Evolutionary conservation across 2,888 invertebrate genomes (phyloP).

Genomic region (Mythimna loreyi): DNA sequence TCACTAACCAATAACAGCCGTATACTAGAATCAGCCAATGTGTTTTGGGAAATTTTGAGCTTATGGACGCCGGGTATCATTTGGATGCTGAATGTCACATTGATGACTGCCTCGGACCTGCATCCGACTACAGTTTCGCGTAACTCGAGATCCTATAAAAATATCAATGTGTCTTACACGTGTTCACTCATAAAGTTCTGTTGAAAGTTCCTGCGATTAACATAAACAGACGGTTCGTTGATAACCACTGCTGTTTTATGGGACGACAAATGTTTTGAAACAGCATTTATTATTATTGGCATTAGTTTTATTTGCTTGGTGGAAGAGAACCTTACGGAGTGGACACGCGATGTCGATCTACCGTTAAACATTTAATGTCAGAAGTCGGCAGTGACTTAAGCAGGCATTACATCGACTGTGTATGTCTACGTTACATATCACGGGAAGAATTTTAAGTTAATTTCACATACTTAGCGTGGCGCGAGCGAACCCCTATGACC

Average conservation of each 20-base stretch:
- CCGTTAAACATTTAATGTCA: constrained; percentile 44
- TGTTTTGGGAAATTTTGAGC: constrained; percentile 86
- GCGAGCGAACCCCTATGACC: constrained; percentile 85
- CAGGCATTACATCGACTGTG: constrained; percentile 62
- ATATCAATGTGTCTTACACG: constrained; percentile 46
- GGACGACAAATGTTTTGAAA: constrained; percentile 39
- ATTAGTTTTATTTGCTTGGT: constrained; percentile 33
- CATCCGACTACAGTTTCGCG: constrained; percentile 33
- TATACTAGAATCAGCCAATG: constrained; percentile 90
- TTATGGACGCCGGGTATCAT: constrained; percentile 79
- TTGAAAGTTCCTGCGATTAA: constrained; percentile 27
- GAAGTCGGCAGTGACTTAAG: constrained; percentile 67
- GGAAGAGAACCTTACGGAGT: constrained; percentile 38
- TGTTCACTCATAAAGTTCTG: constrained; percentile 50
- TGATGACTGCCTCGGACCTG: constrained; percentile 49
- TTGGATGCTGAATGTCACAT: constrained; percentile 77
- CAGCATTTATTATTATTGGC: constrained; percentile 38
- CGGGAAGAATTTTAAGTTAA: constrained; percentile 71
- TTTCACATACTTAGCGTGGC: constrained; percentile 80
- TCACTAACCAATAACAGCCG: constrained; percentile 91
- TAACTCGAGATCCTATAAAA: constrained; percentile 42
- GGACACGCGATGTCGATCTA: constrained; percentile 38
- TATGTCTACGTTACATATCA: constrained; percentile 73
- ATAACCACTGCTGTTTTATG: constrained; percentile 43
- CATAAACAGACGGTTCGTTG: constrained; percentile 16